Evolutionary conservation across 2,113 vertebrate species (phyloP), one percentile per base, ranked within the genome.

Genomic region (Aleadryas rufinucha): DNA sequence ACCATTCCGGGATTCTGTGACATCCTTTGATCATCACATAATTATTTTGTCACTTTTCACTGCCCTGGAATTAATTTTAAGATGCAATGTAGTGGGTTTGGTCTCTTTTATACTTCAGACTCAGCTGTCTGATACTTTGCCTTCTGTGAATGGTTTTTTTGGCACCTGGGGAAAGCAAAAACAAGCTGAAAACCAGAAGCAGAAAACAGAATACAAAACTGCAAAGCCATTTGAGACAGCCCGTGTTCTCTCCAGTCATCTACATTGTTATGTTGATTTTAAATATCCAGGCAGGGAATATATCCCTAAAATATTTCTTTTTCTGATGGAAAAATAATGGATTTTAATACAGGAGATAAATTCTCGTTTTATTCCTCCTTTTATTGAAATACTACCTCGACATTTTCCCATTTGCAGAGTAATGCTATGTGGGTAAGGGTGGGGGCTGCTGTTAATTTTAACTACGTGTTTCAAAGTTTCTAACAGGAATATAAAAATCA

Each of bases 1-100:
- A 15, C 33, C 28, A 8, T 14, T n/a, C 77, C 0, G 0, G 21
- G 68, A 18, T 64, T 59, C 60, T 45, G 23, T 15, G 39, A 2
- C 23, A 31, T 15, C 39, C 57, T 59, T n/a, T 49, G 65, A 17
- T n/a, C 28, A 37, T 31, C 39, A 33, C 10, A 4, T 8, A 10
- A 16, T 23, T 66, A 33, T 54, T 89, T 71, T 64, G 11, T 27
- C 49, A 35, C 56, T 69, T 63, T 23, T 50, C 77, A 57, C 11
- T 30, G n/a, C 28, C n/a, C 20, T 15, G 37, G 69, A 47, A 30
- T 70, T 75, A 7, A 31, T 18, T 9, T 3, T 27, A 24, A 57
- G 23, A 24, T 19, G 16, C 39, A 56, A 45, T n/a, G 31, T 10
- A 6, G 31, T 23, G n/a, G 28, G 26, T 60, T 68, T 80, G 19